Percentiles rank a stretch among this genome's conserved stretches.
Conservation (phyloP, 1,140 invertebrate species). For the Lepidotrigona ventralis region DNA sequence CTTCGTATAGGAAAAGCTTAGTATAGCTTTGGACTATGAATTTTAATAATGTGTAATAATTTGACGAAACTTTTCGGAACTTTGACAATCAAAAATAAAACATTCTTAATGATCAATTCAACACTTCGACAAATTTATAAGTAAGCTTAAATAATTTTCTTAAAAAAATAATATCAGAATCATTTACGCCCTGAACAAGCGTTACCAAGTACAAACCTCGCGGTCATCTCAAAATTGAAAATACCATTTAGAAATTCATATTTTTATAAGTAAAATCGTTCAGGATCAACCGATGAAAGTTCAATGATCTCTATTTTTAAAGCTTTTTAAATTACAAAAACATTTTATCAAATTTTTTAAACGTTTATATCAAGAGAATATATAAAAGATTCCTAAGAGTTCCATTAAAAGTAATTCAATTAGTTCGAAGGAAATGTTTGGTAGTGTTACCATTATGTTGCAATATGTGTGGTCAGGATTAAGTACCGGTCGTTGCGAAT, state of each 20-base stretch:
- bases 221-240: background rate
- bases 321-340: background rate
- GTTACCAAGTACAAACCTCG: background rate
- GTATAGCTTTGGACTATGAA: background rate
- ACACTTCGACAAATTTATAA: background rate
- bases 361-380: background rate
- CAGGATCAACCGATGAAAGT: background rate
- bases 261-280: background rate
- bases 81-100: slow-evolving; percentile 3
- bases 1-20: background rate
- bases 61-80: background rate
- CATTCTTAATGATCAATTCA: background rate
- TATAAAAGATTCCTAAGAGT: background rate
- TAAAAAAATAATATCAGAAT: background rate
- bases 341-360: background rate
- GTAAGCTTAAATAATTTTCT: background rate
- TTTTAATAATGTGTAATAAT: background rate
- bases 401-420: no score
- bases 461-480: background rate
- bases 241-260: background rate
- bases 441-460: background rate
- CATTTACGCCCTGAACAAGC: background rate
- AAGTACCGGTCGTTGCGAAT: background rate
- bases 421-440: background rate
- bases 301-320: background rate